Evolutionary conservation across 1,140 invertebrate genomes (phyloP), one percentile per base, ranked within the genome.

Genomic region (Wiebesia pumilae): DNA sequence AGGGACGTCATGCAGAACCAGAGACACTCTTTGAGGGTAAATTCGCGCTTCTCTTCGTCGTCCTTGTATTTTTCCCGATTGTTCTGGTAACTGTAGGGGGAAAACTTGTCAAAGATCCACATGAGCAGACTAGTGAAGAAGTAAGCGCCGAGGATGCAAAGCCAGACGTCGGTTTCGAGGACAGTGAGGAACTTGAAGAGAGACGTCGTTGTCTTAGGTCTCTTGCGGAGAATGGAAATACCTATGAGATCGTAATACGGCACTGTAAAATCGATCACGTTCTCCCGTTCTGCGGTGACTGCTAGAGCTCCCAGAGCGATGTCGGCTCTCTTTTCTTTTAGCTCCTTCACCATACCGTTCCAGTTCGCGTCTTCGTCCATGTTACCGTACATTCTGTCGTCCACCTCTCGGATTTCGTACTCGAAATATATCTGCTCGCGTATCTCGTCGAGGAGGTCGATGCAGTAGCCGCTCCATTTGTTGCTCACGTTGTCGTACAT

Each of bases 1-100:
- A 99, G 91, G 0, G 98, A 99, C 35, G 98, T 99, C 98, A 99
- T 99, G 91, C 98, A 99, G 92, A 99, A 99, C 98, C 99, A 99
- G 0, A 99, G 94, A 91, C 98, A 99, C 93, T 99, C 98, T 90
- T 99, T 99, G 3, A 99, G 93, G 35, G 97, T 98, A 89, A 99
- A 99, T 90, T 98, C 97, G 27, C 98, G 94, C 90, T 99, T 99
- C 91, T 99, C 98, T 84, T 98, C 97, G 88, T 99, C 98, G 88
- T 98, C 96, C 92, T 97, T 97, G 91, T 98, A 99, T 89, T 98
- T 98, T 79, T 98, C 97, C 27, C 96, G 94, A 90, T 99, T 99
- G 91, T 99, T 99, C 90, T 98, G 98, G 88, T 98, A 98, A 88
- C 97, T 98, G 92, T 99, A 99, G 0, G 98, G 98, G 90, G 98